Evolutionary conservation across 2,113 vertebrate genomes (phyloP).

Genomic region (Pterocles orientalis): DNA sequence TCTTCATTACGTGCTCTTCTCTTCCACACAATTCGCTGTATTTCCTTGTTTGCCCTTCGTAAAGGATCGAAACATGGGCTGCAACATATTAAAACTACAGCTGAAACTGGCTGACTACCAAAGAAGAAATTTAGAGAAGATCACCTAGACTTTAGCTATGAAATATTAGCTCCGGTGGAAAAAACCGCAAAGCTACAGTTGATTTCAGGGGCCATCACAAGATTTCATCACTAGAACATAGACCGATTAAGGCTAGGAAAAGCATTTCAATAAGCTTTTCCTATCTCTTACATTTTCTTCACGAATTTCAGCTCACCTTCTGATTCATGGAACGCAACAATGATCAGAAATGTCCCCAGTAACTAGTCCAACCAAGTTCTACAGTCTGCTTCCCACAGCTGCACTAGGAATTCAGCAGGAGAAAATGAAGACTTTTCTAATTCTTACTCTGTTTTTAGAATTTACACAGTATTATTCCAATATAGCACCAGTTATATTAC

Average conservation of each 20-base stretch:
- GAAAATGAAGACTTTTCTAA: not conserved
- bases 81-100: conserved; percentile 48
- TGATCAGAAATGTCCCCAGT: not conserved
- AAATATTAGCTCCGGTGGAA: not conserved
- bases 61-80: conserved; percentile 44
- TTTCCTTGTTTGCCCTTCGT: not conserved
- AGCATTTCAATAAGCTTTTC: not conserved
- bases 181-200: not conserved
- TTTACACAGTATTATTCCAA: not conserved
- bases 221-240: not conserved
- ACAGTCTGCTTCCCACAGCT: not conserved
- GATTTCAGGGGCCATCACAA: not conserved
- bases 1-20: not conserved
- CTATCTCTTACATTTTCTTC: not conserved
- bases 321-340: not conserved
- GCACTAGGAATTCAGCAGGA: not conserved
- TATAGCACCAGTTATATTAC: not conserved
- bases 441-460: not conserved
- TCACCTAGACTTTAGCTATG: not conserved
- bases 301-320: not conserved
- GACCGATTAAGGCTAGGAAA: not conserved
- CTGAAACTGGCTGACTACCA: not conserved
- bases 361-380: not conserved
- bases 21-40: not conserved
- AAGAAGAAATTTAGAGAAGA: not conserved